A percentile compares a stretch with the other conserved stretches of the same genome.
Evolutionary conservation across 2,888 invertebrate genomes (phyloP).

Genomic region (Drosophila nigricruria): DNA sequence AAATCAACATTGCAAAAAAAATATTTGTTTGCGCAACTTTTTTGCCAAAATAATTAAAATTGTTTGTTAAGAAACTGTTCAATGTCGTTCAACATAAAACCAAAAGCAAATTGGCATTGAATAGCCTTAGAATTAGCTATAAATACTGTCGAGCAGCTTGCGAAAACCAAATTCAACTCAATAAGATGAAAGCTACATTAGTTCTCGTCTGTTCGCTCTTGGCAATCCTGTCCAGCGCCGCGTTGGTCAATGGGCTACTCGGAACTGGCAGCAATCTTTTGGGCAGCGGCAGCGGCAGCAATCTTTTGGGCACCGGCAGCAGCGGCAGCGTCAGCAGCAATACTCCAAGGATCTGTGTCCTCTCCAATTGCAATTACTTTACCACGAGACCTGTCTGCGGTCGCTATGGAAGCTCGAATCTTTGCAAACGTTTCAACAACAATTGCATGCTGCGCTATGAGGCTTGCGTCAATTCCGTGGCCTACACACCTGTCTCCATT

Average conservation of each 20-base stretch:
- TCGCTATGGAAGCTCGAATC: constrained; percentile 57
- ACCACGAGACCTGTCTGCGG: constrained; percentile 43
- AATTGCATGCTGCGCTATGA: constrained; percentile 48
- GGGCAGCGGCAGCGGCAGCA: constrained; percentile 6
- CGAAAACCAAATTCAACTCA: constrained; percentile 2
- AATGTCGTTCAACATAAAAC: constrained; percentile 25
- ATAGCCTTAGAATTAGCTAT: constrained; percentile 20
- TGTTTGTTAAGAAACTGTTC: constrained; percentile 6
- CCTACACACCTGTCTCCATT: constrained; percentile 36
- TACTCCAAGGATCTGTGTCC: constrained; percentile 39
- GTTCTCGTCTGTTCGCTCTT: constrained; percentile 40
- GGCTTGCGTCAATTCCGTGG: constrained; percentile 25
- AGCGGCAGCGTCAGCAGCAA: constrained; percentile 28
- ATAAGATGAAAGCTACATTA: constrained; percentile 48
- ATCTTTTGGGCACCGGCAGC: neutral
- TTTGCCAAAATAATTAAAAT: neutral
- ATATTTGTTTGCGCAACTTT: constrained; percentile 39
- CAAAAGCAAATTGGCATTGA: constrained; percentile 2
- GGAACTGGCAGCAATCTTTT: neutral
- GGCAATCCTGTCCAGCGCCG: constrained; percentile 20
- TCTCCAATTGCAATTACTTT: constrained; percentile 38
- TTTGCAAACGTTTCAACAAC: constrained; percentile 58
- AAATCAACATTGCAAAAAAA: neutral
- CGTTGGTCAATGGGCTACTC: neutral
- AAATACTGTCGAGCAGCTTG: constrained; percentile 20